Conservation (phyloP, 2,888 invertebrate species). For the Cremastinae sp. region DNA sequence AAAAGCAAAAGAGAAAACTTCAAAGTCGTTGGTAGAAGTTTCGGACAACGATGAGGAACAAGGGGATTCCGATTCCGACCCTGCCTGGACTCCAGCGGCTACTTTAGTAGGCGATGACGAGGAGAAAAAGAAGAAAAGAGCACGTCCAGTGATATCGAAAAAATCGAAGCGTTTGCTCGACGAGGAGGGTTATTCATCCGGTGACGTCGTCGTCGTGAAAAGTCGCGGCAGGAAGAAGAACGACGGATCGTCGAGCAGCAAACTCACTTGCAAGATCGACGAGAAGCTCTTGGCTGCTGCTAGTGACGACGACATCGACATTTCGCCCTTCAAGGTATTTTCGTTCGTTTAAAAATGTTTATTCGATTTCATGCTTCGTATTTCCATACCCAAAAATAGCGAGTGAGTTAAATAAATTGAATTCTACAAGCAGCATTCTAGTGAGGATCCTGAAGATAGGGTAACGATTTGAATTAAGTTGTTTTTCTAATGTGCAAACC, state of each 20-base stretch:
- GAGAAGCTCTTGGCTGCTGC: constrained; percentile 75
- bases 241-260: constrained; percentile 68
- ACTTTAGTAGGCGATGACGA: constrained; percentile 79
- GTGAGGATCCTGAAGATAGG: constrained; percentile 72
- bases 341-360: not conserved
- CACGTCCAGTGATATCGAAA: constrained; percentile 74
- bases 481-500: constrained; percentile 32
- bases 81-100: constrained; percentile 88
- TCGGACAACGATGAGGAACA: constrained; percentile 83
- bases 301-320: constrained; percentile 77
- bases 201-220: constrained; percentile 77
- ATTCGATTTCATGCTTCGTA: too few species aligned
- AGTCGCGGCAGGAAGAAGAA: constrained; percentile 79
- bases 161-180: constrained; percentile 79
- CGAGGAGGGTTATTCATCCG: constrained; percentile 82
- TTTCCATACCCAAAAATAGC: too few species aligned
- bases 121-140: constrained; percentile 78
- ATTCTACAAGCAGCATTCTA: constrained; percentile 70
- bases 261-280: constrained; percentile 74
- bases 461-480: constrained; percentile 64
- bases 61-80: constrained; percentile 86
- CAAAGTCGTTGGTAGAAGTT: constrained; percentile 80
- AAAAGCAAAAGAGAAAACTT: constrained; percentile 85
- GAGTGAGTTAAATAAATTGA: constrained; percentile 6
- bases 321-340: constrained; percentile 77